Conservation (phyloP, 2,888 invertebrate genomes). For the Polylopha cassiicola region DNA sequence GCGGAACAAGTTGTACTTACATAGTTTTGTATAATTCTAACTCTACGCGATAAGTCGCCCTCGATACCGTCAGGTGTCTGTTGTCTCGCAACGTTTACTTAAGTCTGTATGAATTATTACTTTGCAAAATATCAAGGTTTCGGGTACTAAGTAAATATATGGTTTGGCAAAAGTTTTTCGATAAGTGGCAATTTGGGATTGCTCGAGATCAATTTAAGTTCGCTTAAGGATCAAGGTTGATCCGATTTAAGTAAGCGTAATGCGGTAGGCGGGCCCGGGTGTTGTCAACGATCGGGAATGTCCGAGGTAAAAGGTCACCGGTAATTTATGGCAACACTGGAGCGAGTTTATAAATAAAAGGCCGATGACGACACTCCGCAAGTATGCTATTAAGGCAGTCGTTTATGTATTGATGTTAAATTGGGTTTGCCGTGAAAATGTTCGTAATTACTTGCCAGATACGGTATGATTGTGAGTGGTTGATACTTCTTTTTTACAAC, state of each 20-base stretch:
- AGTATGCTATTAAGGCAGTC: conserved; percentile 31
- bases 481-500: too few species aligned
- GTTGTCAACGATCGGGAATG: conserved; percentile 15
- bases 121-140: too few species aligned
- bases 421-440: conserved; percentile 1
- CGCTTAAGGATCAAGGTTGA: too few species aligned
- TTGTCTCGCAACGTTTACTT: conserved; percentile 25
- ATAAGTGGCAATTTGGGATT: too few species aligned
- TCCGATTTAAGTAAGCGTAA: too few species aligned
- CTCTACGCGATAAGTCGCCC: conserved; percentile 47
- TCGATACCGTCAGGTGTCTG: conserved; percentile 47
- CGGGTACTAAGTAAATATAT: too few species aligned
- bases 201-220: too few species aligned
- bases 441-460: conserved; percentile 13
- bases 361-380: conserved; percentile 32
- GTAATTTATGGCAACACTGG: conserved; percentile 33
- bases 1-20: conserved; percentile 41
- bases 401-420: not conserved
- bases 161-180: too few species aligned
- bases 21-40: conserved; percentile 44
- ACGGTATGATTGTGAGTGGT: conserved; percentile 1
- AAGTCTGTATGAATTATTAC: conserved; percentile 4
- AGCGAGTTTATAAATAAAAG: conserved; percentile 33
- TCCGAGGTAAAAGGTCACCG: conserved; percentile 31
- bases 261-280: conserved; percentile 9